Evolutionary conservation across 2,888 invertebrate genomes (phyloP), one percentile per base, ranked within the genome.

Genomic region (Ceratothoa steindachneri): DNA sequence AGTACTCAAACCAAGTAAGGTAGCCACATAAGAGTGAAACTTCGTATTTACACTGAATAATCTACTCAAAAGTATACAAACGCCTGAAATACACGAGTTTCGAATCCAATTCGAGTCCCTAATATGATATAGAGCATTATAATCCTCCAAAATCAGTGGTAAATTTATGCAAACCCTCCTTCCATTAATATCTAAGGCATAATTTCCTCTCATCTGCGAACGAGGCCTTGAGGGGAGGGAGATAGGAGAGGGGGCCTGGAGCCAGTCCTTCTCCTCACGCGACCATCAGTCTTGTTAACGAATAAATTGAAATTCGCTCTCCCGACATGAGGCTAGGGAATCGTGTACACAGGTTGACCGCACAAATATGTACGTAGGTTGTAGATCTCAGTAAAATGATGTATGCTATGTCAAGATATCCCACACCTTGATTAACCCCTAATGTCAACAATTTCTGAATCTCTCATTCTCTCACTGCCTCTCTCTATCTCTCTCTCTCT

Each of bases 121-220:
- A 55, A 55, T 55, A 55, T 55, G 55, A 55, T 55, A 55, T 55
- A 55, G 55, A 55, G 55, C 55, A 55, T 55, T 55, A 55, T 55
- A 55, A 55, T 55, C 55, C 55, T 15, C 55, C 55, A 55, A 55
- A 55, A 55, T 55, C 55, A 55, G 55, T 55, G 12, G 55, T 55
- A 55, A 55, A 55, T 55, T 55, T 55, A 55, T 55, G 55, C 55
- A 55, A 55, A 55, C 55, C 55, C 24, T 55, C 55, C 55, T 55
- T 55, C 55, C 55, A 55, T 55, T 55, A 55, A 55, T 55, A 55
- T 55, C 55, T 55, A 55, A 55, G 24, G 55, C 55, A 55, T 55
- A 55, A 55, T 55, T 55, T 55, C 55, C 55, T 55, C 55, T 55
- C 55, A 55, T 55, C 55, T 55, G 55, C 7, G 55, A 19, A 15